Base-by-base conservation (phyloP, 2,113 vertebrate genomes). In the Cacatua alba region DNA sequence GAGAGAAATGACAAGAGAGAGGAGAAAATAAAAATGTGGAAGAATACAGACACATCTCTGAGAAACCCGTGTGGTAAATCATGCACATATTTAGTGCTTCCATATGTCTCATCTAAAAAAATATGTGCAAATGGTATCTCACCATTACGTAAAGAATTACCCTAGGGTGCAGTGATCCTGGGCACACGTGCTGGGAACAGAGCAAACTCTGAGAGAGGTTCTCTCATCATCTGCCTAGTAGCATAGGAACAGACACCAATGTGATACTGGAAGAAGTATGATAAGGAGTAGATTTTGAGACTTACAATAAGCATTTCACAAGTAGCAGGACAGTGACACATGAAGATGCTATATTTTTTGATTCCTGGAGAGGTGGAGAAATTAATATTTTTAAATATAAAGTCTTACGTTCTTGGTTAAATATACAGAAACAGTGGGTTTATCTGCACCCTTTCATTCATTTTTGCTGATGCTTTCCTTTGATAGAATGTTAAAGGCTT, bases 181-280 rank as follows among this genome's bases (percentile, higher is more conserved):
- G 65, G 64, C 29, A 4, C 11, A 2, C 9, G 11, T 2, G 1
- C 44, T 28, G 76, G 46, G 69, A n/a, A 5, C 21, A 2, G 57
- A 15, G 26, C 21, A 1, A 5, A 11, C 5, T 0, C 31, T 29
- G 52, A 16, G 43, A 41, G 52, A n/a, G 39, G 17, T 7, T 12
- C 7, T 29, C 26, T 26, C 35, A 35, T 4, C 26, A 1, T 24
- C 86, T 37, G 67, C 21, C 9, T 4, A 17, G 0, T 11, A 29
- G 2, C 0, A 2, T 1, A 23, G 25, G 49, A 60, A 35, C 53
- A 43, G 29, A 1, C 51, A 64, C 52, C 64, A 15, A 3, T 0
- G 39, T 6, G 39, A 19, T 3, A 11, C 35, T 24, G 49, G 35
- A 14, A 10, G 13, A 7, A 33, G 4, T 0, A 12, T 5, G 17